phyloP scores from a whole-genome alignment of 2,113 vertebrate species.

The Trinectes maculatus region DNA sequence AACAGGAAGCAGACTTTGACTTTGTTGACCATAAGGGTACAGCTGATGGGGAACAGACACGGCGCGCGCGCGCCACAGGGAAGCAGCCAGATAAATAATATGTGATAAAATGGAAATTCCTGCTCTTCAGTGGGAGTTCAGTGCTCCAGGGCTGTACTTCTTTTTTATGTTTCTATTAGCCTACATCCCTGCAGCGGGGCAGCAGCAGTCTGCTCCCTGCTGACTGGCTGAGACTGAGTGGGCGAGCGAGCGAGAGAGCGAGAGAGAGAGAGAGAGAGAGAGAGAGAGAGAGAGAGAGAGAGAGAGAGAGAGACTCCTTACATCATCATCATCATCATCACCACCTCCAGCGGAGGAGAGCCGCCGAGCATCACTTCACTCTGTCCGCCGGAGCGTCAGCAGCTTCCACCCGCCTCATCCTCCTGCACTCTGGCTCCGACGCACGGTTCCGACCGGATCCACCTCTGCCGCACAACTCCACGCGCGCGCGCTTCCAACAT shows the following conservation, averaged over 20 bases:
- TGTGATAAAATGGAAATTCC: slow-evolving; percentile 26
- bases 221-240: slow-evolving; percentile 57
- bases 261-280: not conserved
- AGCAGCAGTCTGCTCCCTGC: slow-evolving; percentile 60
- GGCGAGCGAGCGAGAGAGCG: not conserved
- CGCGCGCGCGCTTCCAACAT: slow-evolving; percentile 64
- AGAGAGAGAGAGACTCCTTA: slow-evolving; percentile 27
- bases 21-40: no score
- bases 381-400: not conserved
- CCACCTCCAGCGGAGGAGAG: no score
- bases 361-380: slow-evolving; percentile 51
- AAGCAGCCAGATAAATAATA: slow-evolving; percentile 5
- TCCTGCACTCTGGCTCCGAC: not conserved
- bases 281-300: not conserved
- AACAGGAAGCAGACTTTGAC: no score
- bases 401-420: slow-evolving; percentile 31
- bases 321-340: slow-evolving; percentile 47
- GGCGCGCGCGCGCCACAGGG: no score
- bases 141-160: slow-evolving; percentile 41
- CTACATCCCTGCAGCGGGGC: slow-evolving; percentile 55
- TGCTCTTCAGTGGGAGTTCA: not conserved
- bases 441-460: slow-evolving; percentile 22
- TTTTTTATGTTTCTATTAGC: slow-evolving; percentile 67
- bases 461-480: slow-evolving; percentile 60
- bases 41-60: no score